Evolutionary conservation across 2,888 invertebrate genomes (phyloP).

Genomic region (Gerosis bhagava): DNA sequence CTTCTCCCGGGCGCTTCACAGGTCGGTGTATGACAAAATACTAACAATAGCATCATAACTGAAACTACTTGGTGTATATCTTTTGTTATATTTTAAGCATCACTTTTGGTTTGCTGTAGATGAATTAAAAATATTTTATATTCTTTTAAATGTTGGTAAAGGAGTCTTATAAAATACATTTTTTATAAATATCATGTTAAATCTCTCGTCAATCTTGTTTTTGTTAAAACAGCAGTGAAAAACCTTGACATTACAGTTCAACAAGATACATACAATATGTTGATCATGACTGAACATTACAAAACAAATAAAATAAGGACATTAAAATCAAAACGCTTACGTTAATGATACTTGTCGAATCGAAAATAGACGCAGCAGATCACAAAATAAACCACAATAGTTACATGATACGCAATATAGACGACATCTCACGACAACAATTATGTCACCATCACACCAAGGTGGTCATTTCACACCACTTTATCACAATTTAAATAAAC

Average conservation of each 20-base stretch:
- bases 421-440: conserved; percentile 39
- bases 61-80: conserved; percentile 2
- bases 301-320: not conserved
- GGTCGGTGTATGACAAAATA: conserved; percentile 24
- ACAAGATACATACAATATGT: no score
- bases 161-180: no score
- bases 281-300: conserved; percentile 1
- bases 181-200: no score
- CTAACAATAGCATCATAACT: conserved; percentile 13
- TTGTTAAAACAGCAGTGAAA: conserved; percentile 23
- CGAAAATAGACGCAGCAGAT: conserved; percentile 64
- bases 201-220: no score
- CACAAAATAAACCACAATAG: conserved; percentile 71
- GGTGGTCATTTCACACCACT: conserved; percentile 37
- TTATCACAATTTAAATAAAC: conserved; percentile 31
- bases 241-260: conserved; percentile 57
- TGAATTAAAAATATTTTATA: no score
- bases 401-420: conserved; percentile 66
- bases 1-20: no score
- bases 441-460: conserved; percentile 52
- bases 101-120: no score
- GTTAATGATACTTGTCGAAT: conserved; percentile 46
- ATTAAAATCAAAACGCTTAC: conserved; percentile 46
- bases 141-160: no score
- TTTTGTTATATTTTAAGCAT: not conserved